phyloP scores from a whole-genome alignment of 64 coral and sea anemone species.

The Dendrophyllia cribrosa region DNA sequence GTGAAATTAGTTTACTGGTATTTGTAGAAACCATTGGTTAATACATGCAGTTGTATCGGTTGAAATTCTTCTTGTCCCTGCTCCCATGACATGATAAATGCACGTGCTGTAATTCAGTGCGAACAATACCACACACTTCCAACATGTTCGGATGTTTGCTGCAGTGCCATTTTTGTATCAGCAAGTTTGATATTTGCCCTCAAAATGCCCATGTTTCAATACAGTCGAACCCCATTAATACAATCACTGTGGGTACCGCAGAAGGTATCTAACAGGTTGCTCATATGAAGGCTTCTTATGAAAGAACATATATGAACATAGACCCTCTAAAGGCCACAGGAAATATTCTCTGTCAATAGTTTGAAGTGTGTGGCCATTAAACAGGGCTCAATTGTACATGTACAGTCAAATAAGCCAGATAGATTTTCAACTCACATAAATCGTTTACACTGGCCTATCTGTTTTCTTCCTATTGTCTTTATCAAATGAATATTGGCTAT shows the following conservation, averaged over 20 bases:
- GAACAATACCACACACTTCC: not conserved
- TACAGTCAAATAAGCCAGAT: not conserved
- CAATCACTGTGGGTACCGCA: not conserved
- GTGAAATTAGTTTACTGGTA: not conserved
- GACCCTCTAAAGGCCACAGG: too few relatives aligned
- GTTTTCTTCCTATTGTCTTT: not conserved
- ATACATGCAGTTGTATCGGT: not conserved
- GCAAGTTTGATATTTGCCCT: not conserved
- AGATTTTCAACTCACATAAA: not conserved
- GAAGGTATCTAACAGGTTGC: too few relatives aligned
- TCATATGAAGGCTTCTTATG: too few relatives aligned
- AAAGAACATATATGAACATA: too few relatives aligned
- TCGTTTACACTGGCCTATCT: not conserved
- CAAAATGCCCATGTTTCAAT: not conserved
- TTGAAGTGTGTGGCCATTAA: too few relatives aligned
- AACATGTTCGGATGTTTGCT: not conserved
- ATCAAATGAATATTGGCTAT: not conserved
- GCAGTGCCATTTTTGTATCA: not conserved
- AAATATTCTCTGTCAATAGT: too few relatives aligned
- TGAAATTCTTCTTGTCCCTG: not conserved
- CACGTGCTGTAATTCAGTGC: not conserved
- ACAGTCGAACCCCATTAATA: not conserved
- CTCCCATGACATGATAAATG: not conserved
- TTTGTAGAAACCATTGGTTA: not conserved
- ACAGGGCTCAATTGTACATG: too few relatives aligned